Conservation (phyloP, 2,797 vertebrate species). For the Eulemur mongoz region DNA sequence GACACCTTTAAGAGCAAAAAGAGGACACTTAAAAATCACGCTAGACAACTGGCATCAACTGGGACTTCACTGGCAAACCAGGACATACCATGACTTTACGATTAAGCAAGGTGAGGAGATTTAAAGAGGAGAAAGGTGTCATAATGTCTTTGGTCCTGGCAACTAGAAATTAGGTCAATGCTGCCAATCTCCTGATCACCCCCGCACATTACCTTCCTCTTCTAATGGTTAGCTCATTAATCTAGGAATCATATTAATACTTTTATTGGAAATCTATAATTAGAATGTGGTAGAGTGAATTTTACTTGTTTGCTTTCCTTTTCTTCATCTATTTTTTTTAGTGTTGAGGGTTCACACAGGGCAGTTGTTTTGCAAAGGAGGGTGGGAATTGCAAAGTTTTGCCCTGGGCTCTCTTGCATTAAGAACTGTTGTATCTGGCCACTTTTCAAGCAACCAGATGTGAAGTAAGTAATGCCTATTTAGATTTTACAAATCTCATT, state of each 20-base stretch:
- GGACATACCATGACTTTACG: not conserved
- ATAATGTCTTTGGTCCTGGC: not conserved
- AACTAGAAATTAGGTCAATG: conserved; percentile 27
- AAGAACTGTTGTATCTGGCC: conserved; percentile 62
- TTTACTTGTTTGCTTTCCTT: not conserved
- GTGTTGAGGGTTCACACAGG: conserved; percentile 47
- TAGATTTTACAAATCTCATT: conserved; percentile 72
- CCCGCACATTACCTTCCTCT: not conserved
- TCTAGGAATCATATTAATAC: not conserved
- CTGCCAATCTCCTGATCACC: not conserved
- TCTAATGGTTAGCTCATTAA: not conserved
- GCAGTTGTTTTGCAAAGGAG: conserved; percentile 68
- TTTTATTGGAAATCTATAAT: not conserved
- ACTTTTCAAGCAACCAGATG: conserved; percentile 73
- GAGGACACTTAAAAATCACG: not conserved
- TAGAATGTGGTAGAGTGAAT: not conserved
- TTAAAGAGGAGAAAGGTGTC: not conserved
- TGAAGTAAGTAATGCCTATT: conserved; percentile 60
- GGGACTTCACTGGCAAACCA: not conserved
- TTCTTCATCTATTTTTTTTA: not conserved
- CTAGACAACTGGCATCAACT: not conserved
- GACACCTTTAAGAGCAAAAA: not conserved
- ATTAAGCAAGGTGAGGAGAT: conserved; percentile 32
- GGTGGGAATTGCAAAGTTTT: conserved; percentile 58
- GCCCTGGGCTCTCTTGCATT: conserved; percentile 71